phyloP scores from a whole-genome alignment of 2,797 vertebrate species.

The Jordanella pulchra region DNA sequence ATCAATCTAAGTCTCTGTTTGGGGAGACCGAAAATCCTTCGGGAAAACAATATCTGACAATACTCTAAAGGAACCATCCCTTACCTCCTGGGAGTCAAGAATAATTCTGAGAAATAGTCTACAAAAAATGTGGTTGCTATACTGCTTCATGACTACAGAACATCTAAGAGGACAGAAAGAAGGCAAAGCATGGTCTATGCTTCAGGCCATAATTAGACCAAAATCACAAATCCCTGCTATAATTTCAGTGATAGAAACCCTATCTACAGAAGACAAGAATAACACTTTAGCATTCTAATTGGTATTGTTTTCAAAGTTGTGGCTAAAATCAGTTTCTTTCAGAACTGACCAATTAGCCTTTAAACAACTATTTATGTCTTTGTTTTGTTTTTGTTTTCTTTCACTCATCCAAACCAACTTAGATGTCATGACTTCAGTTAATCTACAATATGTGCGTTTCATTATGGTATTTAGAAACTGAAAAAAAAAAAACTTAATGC shows the following conservation, averaged over 20 bases:
- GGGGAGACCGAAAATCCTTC: slow-evolving; percentile 48
- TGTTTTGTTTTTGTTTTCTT: neutral
- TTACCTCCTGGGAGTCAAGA: slow-evolving; percentile 60
- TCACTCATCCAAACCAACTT: neutral
- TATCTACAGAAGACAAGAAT: slow-evolving; percentile 4
- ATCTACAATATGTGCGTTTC: neutral
- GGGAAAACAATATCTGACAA: slow-evolving; percentile 49
- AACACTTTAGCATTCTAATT: too few relatives aligned
- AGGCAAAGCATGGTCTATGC: slow-evolving; percentile 29
- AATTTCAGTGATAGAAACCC: slow-evolving; percentile 25
- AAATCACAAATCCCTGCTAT: slow-evolving; percentile 8
- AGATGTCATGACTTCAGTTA: neutral
- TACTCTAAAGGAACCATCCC: slow-evolving; percentile 34
- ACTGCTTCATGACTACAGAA: slow-evolving; percentile 36
- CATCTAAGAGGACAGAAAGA: slow-evolving; percentile 35
- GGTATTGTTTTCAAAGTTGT: too few relatives aligned
- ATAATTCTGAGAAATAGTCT: slow-evolving; percentile 48
- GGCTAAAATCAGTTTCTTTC: neutral
- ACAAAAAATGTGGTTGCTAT: slow-evolving; percentile 42
- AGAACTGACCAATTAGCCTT: neutral
- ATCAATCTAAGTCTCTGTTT: slow-evolving; percentile 34
- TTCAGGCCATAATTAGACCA: slow-evolving; percentile 30
- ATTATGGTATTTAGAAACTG: neutral
- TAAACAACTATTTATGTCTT: neutral
- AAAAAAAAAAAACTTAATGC: neutral